Base-by-base conservation (phyloP, 2,113 vertebrate genomes). In the Andinoacara biseriatus region DNA sequence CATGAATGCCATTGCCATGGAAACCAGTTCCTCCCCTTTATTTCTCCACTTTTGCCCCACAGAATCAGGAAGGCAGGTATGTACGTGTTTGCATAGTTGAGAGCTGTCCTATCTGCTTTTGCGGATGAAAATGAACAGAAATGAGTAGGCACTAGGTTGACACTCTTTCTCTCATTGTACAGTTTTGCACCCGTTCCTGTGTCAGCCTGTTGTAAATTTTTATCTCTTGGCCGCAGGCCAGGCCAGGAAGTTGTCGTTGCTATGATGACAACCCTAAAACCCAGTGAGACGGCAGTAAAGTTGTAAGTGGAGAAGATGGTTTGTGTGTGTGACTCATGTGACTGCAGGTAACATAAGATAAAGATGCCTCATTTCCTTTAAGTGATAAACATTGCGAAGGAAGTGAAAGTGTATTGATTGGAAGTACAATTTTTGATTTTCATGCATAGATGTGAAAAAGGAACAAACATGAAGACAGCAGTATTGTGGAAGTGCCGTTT, bases 1-100 rank as follows among this genome's bases (percentile, higher is more conserved):
- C 76, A 58, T 90, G 91, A 92, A 90, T 88, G 85, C 24, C 38
- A 46, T 90, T 85, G 81, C 86, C 69, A 56, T 52, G 74, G 85
- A 89, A 89, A 92, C 86, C 54, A 7, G 43, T 58, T 58, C 20
- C 78, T 76, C 81, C 83, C 65, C 77, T 54, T 14, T 29, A 11
- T 22, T 17, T 10, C 52, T 29, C 31, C 38, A 13, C 1, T 79
- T 79, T n/a, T 33, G 6, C 29, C 72, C 80, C 33, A 24, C 14
- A 65, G 59, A 76, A 20, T 22, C 22, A 15, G 60, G 63, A 26
- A 43, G 20, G 38, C 3, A 7, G 38, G 3, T 14, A 2, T 69
- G 17, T 31, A 24, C 54, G 8, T 76, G 5, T 81, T 58, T 54
- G 78, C 58, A 35, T 58, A 57, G 76, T n/a, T 20, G 38, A 59